Conservation (phyloP, 2,113 vertebrate species). For the Zosterops pallidus region DNA sequence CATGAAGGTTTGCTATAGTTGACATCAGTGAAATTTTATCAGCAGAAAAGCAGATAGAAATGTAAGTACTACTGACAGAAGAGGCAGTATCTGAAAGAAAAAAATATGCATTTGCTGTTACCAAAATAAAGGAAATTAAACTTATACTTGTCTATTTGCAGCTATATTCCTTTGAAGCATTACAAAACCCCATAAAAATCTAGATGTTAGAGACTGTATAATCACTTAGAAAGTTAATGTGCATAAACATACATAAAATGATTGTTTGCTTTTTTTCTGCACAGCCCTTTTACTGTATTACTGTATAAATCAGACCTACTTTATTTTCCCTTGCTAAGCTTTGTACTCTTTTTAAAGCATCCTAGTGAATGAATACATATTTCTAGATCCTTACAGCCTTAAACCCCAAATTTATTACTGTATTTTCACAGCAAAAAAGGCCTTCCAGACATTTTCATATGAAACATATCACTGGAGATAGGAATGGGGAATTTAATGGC, state of each 20-base stretch:
- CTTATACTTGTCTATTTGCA: neutral
- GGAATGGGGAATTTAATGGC: neutral
- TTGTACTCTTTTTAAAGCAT: conserved; percentile 1
- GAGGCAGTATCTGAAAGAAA: conserved; percentile 4
- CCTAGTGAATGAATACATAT: neutral
- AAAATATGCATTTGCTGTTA: neutral
- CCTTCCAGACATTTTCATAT: neutral
- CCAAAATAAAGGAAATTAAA: neutral
- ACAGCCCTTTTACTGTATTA: conserved; percentile 6
- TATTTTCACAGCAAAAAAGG: neutral
- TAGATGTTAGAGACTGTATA: conserved; percentile 3
- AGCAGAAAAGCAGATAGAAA: conserved; percentile 13
- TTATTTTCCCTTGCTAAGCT: conserved; percentile 19
- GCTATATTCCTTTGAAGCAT: conserved; percentile 19
- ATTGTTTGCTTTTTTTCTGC: conserved; percentile 15
- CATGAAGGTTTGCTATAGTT: neutral
- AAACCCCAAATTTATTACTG: neutral
- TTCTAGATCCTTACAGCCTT: neutral
- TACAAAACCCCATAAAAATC: neutral
- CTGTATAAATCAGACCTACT: conserved; percentile 42
- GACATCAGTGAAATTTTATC: conserved; percentile 5
- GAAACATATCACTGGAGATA: neutral
- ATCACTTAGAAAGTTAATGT: conserved; percentile 44
- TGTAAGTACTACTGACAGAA: neutral
- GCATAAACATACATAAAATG: conserved; percentile 42